phyloP scores from a whole-genome alignment of 2,113 vertebrate species.

The Chloropsis hardwickii region DNA sequence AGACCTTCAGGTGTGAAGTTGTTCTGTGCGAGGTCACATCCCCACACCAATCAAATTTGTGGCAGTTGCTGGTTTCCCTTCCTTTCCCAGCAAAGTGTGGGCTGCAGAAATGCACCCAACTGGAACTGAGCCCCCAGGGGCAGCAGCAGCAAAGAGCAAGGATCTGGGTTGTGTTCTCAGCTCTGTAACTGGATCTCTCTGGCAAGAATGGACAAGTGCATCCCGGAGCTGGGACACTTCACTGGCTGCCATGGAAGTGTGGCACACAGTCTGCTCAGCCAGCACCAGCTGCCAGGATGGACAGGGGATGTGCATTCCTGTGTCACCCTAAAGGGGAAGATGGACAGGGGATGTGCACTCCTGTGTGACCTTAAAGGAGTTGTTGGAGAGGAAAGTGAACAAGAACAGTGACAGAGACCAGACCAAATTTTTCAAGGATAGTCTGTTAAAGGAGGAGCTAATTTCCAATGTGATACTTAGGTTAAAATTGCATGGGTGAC shows the following conservation, averaged over 20 bases:
- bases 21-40: not conserved
- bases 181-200: not conserved
- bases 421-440: not conserved
- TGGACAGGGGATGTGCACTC: fast-evolving
- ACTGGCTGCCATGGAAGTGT: not conserved
- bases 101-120: not conserved
- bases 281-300: not conserved
- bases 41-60: not conserved
- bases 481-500: not conserved
- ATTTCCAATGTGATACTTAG: not conserved
- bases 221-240: not conserved
- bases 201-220: not conserved
- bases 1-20: not conserved
- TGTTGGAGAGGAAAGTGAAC: not conserved
- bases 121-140: not conserved
- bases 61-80: not conserved
- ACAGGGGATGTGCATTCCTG: not conserved
- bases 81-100: not conserved
- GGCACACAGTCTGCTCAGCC: not conserved
- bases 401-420: not conserved
- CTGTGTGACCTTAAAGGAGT: no score
- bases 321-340: no score
- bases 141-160: not conserved
- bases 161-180: not conserved
- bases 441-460: not conserved